These are phyloP conservation scores for Ceratina japonica DNA, from an alignment of 1,140 invertebrate genomes.

Conservation along the genomic window DNA sequence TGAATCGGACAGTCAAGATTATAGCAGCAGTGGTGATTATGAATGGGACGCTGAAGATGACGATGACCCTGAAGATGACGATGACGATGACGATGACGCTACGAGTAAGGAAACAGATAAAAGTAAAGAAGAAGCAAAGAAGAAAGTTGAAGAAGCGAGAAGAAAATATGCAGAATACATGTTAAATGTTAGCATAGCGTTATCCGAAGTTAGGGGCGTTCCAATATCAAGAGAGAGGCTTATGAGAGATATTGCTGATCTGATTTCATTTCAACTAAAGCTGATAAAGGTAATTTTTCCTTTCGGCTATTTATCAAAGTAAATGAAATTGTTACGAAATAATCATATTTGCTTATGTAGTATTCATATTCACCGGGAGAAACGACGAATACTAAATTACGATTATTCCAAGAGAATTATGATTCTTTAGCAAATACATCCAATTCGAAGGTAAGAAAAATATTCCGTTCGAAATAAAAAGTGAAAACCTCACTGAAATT, in stretches of 20 bases:
- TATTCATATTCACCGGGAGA: not conserved
- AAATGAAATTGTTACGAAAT: not conserved
- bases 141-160: not conserved
- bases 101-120: not conserved
- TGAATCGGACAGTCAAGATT: not conserved
- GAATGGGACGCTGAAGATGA: not conserved
- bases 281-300: not conserved
- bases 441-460: conserved; percentile 24
- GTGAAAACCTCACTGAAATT: not conserved
- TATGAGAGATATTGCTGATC: conserved; percentile 22
- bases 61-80: not conserved
- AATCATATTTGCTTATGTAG: conserved; percentile 15
- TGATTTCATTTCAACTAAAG: conserved; percentile 32
- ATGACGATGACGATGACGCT: not conserved
- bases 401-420: conserved; percentile 20
- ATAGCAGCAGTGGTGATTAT: not conserved
- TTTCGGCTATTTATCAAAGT: not conserved
- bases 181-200: conserved; percentile 21
- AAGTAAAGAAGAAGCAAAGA: not conserved
- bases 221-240: conserved; percentile 12
- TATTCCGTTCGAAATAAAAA: not conserved
- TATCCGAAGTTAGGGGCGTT: conserved; percentile 29
- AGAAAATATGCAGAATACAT: conserved; percentile 31
- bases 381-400: not conserved
- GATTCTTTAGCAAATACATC: not conserved